Percentiles rank a stretch among this genome's conserved stretches.
Evolutionary conservation across 1,140 invertebrate species (phyloP).

Genomic region (Linepithema humile): DNA sequence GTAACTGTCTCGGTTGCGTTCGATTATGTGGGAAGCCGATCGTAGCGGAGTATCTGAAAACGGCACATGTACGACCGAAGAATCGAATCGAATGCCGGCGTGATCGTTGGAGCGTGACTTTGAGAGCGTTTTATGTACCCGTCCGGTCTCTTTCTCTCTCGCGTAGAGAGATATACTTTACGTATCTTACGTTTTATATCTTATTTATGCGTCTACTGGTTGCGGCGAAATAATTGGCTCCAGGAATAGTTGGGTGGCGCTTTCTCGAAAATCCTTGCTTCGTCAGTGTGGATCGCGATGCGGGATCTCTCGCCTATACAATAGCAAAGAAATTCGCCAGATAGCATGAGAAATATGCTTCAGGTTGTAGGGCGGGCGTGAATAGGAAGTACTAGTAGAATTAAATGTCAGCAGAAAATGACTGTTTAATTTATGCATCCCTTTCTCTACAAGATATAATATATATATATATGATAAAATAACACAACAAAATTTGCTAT

Average conservation of each 20-base stretch:
- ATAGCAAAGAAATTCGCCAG: neutral
- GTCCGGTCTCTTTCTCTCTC: neutral
- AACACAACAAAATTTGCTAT: neutral
- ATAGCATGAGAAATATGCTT: neutral
- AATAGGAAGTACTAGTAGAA: neutral
- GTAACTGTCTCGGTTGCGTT: slow-evolving; percentile 64
- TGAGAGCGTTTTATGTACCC: slow-evolving; percentile 36
- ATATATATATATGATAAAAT: neutral
- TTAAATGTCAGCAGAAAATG: neutral
- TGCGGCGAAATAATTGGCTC: slow-evolving; percentile 28
- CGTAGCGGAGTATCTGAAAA: slow-evolving; percentile 58
- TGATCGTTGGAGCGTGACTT: slow-evolving; percentile 74
- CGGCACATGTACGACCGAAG: slow-evolving; percentile 47
- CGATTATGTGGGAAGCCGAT: slow-evolving; percentile 74
- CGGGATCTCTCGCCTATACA: slow-evolving; percentile 16
- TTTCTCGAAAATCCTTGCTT: slow-evolving; percentile 33
- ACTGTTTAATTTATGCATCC: neutral
- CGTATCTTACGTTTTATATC: slow-evolving; percentile 49
- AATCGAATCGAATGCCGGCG: slow-evolving; percentile 71
- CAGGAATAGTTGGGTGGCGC: slow-evolving; percentile 13
- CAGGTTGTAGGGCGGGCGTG: neutral
- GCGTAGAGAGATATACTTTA: slow-evolving; percentile 25
- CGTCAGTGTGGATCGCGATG: neutral
- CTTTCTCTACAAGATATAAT: neutral
- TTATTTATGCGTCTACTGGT: neutral